Evolutionary conservation across 1,140 invertebrate genomes (phyloP).

Genomic region (Triops longicaudatus): DNA sequence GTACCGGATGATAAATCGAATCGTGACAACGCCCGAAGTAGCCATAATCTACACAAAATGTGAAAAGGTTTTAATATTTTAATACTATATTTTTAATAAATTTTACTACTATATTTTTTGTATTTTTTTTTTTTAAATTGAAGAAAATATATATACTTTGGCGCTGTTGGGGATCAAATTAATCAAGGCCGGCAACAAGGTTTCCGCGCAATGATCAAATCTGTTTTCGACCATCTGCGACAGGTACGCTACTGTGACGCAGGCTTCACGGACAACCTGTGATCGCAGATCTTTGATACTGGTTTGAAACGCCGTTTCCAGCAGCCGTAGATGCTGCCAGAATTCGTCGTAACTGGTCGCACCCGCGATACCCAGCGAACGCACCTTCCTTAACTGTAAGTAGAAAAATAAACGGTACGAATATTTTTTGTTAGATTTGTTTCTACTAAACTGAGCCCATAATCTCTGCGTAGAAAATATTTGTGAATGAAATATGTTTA

Average conservation of each 20-base stretch:
- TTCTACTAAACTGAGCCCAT: no score
- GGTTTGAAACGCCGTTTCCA: conserved; percentile 71
- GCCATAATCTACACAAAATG: conserved; percentile 90
- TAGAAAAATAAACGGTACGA: no score
- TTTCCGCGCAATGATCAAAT: conserved; percentile 75
- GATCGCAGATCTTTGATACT: conserved; percentile 80
- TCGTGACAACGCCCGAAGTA: conserved; percentile 72
- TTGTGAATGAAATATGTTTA: no score
- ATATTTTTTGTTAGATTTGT: no score
- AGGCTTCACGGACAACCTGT: conserved; percentile 87
- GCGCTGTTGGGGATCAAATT: conserved; percentile 91
- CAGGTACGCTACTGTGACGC: conserved; percentile 86
- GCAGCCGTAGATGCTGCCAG: conserved; percentile 59
- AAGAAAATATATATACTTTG: conserved; percentile 52
- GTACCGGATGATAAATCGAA: conserved; percentile 81
- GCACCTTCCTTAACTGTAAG: conserved; percentile 70
- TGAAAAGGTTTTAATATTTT: conserved; percentile 26
- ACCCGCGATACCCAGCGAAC: conserved; percentile 70
- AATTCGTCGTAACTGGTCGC: conserved; percentile 75
- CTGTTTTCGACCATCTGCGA: conserved; percentile 71
- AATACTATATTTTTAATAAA: no score
- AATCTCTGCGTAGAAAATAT: no score
- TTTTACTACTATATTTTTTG: no score
- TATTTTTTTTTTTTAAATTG: conserved; percentile 15
- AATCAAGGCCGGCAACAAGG: conserved; percentile 71